phyloP scores from a whole-genome alignment of 2,113 vertebrate genomes.

The Platysternon megacephalum region DNA sequence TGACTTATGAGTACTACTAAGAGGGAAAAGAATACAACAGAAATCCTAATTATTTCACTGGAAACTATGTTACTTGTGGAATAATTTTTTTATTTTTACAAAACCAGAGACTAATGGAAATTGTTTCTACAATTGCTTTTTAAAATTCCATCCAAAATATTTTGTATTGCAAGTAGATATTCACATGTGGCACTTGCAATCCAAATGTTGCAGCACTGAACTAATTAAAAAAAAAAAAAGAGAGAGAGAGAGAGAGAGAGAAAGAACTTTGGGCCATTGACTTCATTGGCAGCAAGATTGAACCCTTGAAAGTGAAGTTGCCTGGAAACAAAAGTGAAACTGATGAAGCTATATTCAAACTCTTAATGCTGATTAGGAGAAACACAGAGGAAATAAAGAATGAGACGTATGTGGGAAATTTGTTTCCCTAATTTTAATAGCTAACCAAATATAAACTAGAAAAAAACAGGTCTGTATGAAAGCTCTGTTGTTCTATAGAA shows the following conservation, averaged over 20 bases:
- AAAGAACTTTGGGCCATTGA: neutral
- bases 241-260: no score
- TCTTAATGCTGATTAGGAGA: neutral
- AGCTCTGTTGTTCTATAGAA: neutral
- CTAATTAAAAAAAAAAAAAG: neutral
- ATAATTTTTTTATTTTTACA: neutral
- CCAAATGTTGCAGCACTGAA: neutral
- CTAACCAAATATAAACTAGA: neutral
- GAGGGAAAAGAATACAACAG: neutral
- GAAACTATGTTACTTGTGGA: neutral
- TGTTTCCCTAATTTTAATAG: neutral
- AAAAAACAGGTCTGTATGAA: neutral
- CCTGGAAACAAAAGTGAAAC: neutral
- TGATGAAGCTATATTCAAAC: neutral
- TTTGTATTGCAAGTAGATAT: neutral
- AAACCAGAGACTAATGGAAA: neutral
- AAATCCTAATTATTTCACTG: neutral
- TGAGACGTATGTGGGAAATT: neutral
- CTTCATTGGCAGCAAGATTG: neutral
- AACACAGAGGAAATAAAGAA: neutral
- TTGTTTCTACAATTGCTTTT: neutral
- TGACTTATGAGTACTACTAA: neutral
- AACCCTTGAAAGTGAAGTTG: neutral
- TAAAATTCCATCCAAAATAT: neutral
- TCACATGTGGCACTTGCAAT: neutral